Evolutionary conservation across 2,113 vertebrate species (phyloP).

Genomic region (Eonycteris spelaea): DNA sequence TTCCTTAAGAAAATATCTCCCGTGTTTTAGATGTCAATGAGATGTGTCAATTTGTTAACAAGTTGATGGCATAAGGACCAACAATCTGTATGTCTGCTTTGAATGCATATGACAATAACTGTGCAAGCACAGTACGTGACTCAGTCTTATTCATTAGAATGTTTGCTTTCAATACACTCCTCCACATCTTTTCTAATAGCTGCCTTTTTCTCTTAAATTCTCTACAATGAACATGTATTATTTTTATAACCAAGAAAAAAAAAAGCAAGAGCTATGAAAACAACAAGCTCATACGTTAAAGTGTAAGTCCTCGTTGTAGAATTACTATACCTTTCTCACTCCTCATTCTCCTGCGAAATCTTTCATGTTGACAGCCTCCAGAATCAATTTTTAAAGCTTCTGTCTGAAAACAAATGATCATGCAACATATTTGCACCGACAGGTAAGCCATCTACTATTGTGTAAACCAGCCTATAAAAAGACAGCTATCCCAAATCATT

Average conservation of each 20-base stretch:
- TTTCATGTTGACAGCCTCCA: neutral
- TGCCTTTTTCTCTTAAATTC: neutral
- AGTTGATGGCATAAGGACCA: neutral
- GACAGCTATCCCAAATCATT: neutral
- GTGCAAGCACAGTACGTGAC: neutral
- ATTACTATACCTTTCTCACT: neutral
- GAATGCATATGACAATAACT: neutral
- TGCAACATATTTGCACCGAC: neutral
- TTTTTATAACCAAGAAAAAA: slow-evolving; percentile 14
- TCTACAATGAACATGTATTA: neutral
- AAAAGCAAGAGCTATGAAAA: neutral
- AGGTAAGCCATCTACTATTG: neutral
- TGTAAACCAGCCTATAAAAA: neutral
- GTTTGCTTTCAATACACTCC: slow-evolving; percentile 47
- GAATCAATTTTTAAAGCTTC: neutral
- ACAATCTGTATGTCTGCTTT: neutral
- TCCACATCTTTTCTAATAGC: neutral
- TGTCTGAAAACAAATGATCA: neutral
- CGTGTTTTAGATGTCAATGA: neutral
- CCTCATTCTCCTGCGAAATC: neutral
- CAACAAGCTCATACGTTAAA: neutral
- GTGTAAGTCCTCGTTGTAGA: neutral
- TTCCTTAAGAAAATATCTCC: neutral
- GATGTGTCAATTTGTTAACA: neutral
- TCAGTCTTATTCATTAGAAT: slow-evolving; percentile 37